These are phyloP conservation scores for Platynereis dumerilii DNA, from an alignment of 2,888 invertebrate genomes.

Conservation along the genomic window DNA sequence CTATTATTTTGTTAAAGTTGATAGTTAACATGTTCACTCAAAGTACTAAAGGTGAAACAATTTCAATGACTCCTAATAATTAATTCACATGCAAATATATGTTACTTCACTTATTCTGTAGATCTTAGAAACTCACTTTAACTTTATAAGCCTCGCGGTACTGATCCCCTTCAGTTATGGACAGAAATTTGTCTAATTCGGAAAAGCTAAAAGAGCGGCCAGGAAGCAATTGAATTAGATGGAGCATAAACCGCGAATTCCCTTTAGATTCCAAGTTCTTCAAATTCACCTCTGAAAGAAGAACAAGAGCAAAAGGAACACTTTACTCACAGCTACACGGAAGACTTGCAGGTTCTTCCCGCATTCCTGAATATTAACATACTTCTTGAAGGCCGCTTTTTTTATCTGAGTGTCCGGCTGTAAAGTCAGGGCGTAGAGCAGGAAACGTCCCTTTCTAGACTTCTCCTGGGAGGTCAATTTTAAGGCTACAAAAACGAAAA, in stretches of 20 bases:
- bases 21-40: no score
- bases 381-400: conserved; percentile 32
- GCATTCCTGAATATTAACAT: conserved; percentile 65
- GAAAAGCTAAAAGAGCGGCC: conserved; percentile 76
- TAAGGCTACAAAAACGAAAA: conserved; percentile 47
- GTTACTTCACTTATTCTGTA: no score
- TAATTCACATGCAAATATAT: no score
- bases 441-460: conserved; percentile 74
- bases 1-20: no score
- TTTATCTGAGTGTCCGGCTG: conserved; percentile 73
- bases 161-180: conserved; percentile 73
- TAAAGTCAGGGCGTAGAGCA: conserved; percentile 85
- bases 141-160: conserved; percentile 76
- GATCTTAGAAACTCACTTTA: conserved; percentile 72
- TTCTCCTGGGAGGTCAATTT: conserved; percentile 65
- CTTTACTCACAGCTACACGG: conserved; percentile 73
- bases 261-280: conserved; percentile 69
- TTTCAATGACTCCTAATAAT: no score
- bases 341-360: conserved; percentile 76
- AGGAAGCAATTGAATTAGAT: conserved; percentile 86
- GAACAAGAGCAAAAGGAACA: not conserved
- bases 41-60: no score
- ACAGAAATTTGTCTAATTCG: conserved; percentile 77
- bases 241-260: conserved; percentile 78
- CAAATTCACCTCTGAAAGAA: conserved; percentile 56